Conservation (phyloP, 92 coral and sea anemone genomes). For the Chrysogorgia sp. region DNA sequence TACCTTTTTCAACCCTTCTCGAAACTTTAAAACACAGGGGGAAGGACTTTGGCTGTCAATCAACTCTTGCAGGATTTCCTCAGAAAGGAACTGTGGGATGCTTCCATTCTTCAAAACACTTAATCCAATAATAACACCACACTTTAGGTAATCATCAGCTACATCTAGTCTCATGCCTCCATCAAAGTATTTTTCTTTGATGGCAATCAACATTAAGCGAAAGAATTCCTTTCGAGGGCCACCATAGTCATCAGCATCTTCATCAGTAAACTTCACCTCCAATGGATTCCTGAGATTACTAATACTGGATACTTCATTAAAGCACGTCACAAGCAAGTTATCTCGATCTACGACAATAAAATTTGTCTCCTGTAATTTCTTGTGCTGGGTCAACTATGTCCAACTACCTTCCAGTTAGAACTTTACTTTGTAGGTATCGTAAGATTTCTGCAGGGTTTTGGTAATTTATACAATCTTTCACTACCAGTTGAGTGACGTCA, state of each 20-base stretch:
- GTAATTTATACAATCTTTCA: conserved; percentile 45
- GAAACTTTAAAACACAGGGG: conserved; percentile 42
- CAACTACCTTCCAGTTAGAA: conserved; percentile 60
- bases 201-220: conserved; percentile 55
- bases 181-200: conserved; percentile 62
- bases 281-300: conserved; percentile 46
- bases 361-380: conserved; percentile 49
- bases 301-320: conserved; percentile 32
- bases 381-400: conserved; percentile 50
- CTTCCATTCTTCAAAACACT: conserved; percentile 31
- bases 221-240: too few relatives aligned
- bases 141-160: conserved; percentile 42
- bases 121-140: conserved; percentile 55
- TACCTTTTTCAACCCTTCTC: conserved; percentile 2
- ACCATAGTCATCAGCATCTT: conserved; percentile 50
- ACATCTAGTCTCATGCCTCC: conserved; percentile 53
- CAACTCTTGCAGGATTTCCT: conserved; percentile 49
- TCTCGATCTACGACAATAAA: conserved; percentile 58
- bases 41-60: conserved; percentile 43
- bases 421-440: conserved; percentile 43
- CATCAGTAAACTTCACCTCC: conserved; percentile 56
- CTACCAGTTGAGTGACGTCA: conserved; percentile 23
- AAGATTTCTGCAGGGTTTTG: conserved; percentile 52
- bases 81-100: conserved; percentile 49
- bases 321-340: conserved; percentile 26